Evolutionary conservation across 2,113 vertebrate genomes (phyloP).

Genomic region (Triplophysa siluroides): DNA sequence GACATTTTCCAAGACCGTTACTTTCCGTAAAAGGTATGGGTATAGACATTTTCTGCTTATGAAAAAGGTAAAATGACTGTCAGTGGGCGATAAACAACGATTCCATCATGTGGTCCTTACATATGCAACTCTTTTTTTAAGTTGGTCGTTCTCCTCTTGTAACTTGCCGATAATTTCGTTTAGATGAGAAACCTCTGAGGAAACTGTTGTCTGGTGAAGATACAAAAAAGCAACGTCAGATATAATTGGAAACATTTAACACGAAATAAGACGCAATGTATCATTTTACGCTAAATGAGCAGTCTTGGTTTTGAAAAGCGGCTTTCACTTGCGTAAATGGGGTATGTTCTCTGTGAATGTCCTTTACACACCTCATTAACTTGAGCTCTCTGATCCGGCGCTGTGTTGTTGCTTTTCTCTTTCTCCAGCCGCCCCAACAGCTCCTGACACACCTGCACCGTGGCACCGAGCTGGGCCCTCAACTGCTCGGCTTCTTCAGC

Average conservation of each 20-base stretch:
- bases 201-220: slow-evolving; percentile 63
- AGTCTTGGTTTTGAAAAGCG: no score
- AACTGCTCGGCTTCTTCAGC: slow-evolving; percentile 83
- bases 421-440: slow-evolving; percentile 81
- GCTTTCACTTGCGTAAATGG: background rate
- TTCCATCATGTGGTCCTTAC: slow-evolving; percentile 72
- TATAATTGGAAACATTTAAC: background rate
- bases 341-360: background rate
- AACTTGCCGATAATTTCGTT: slow-evolving; percentile 71
- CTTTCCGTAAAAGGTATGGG: background rate
- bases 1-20: background rate
- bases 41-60: slow-evolving; percentile 17
- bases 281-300: no score
- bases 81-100: background rate
- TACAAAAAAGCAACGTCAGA: slow-evolving; percentile 40
- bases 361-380: slow-evolving; percentile 72
- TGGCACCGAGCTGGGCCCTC: slow-evolving; percentile 79
- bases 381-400: slow-evolving; percentile 46
- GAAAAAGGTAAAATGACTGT: background rate
- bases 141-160: slow-evolving; percentile 83
- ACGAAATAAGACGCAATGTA: no score
- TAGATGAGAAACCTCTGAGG: slow-evolving; percentile 54
- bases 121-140: slow-evolving; percentile 84
- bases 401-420: slow-evolving; percentile 60
- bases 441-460: slow-evolving; percentile 88